These are phyloP conservation scores for Nymphicus hollandicus DNA, from an alignment of 2,113 vertebrate species.

Conservation along the genomic window DNA sequence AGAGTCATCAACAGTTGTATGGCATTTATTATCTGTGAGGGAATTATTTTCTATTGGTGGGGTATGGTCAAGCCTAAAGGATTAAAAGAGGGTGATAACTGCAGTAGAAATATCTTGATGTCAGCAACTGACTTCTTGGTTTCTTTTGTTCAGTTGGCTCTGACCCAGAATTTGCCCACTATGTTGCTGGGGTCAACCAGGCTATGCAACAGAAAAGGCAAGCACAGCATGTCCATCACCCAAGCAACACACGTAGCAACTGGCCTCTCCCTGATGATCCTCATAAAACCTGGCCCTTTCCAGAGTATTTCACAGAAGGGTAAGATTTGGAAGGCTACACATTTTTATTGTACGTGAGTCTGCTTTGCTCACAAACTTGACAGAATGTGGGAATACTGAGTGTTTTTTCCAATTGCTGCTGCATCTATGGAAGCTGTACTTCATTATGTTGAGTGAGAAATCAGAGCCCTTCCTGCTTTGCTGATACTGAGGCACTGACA, in stretches of 20 bases:
- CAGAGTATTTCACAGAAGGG: conserved; percentile 94
- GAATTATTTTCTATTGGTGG: conserved; percentile 21
- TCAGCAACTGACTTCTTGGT: conserved; percentile 55
- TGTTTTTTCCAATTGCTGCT: not conserved
- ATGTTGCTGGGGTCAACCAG: conserved; percentile 96
- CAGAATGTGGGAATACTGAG: not conserved
- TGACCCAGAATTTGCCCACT: conserved; percentile 96
- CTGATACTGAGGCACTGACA: not conserved
- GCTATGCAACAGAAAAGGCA: conserved; percentile 98
- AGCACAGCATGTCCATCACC: conserved; percentile 89
- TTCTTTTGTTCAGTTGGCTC: conserved; percentile 86
- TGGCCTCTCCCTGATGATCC: conserved; percentile 92
- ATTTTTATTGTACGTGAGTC: not conserved
- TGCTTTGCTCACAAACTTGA: not conserved
- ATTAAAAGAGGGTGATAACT: not conserved
- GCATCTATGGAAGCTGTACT: not conserved
- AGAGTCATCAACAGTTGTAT: not conserved
- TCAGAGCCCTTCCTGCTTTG: not conserved
- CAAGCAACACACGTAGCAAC: conserved; percentile 86
- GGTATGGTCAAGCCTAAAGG: conserved; percentile 39
- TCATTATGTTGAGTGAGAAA: not conserved
- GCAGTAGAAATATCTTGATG: conserved; percentile 59
- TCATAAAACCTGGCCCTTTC: conserved; percentile 93
- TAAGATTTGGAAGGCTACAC: conserved; percentile 50
- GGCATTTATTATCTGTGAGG: not conserved